phyloP scores from a whole-genome alignment of 2,113 vertebrate genomes.

The Calypte anna region DNA sequence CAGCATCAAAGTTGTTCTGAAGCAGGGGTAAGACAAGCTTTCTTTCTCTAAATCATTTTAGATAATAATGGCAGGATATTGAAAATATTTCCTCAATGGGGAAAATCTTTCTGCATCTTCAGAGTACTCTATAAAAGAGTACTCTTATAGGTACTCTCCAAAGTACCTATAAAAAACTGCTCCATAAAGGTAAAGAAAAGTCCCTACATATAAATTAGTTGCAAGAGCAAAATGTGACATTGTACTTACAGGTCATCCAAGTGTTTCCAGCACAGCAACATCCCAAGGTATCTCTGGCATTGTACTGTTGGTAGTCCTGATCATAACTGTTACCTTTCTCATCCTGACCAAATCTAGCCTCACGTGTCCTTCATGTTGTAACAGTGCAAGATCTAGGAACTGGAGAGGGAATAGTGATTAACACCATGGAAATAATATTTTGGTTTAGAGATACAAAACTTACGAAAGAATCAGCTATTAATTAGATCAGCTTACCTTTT shows the following conservation, averaged over 20 bases:
- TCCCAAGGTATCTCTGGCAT: neutral
- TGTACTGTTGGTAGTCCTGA: neutral
- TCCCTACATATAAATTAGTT: neutral
- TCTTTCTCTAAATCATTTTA: neutral
- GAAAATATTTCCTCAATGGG: neutral
- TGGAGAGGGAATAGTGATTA: neutral
- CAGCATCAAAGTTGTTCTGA: slow-evolving; percentile 7
- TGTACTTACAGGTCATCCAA: accelerated
- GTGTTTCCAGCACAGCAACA: neutral
- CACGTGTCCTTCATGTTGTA: neutral
- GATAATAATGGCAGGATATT: neutral
- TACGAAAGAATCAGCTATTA: accelerated
- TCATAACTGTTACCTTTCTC: neutral
- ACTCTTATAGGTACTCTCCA: too few relatives aligned
- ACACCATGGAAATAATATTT: neutral
- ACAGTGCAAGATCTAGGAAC: neutral
- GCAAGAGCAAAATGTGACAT: neutral
- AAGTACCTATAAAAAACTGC: neutral
- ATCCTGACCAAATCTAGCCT: neutral
- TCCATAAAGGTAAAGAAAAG: neutral
- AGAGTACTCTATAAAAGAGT: neutral
- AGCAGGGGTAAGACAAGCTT: neutral
- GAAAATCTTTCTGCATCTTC: neutral
- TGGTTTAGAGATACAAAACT: neutral
- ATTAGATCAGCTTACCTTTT: neutral